Evolutionary conservation across 2,888 invertebrate species (phyloP).

Genomic region (Hypomecis punctinalis): DNA sequence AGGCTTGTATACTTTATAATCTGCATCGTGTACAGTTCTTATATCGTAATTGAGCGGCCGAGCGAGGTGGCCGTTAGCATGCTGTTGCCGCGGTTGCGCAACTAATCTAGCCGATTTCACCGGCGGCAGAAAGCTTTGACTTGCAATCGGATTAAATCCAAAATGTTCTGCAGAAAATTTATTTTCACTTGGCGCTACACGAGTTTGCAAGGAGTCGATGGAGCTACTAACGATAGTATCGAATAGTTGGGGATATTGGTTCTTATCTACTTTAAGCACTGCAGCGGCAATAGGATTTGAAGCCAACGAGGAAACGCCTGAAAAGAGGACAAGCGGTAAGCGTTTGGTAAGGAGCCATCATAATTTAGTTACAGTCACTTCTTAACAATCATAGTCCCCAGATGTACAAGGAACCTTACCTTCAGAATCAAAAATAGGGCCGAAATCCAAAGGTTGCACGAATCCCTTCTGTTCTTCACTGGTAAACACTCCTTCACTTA

Average conservation of each 20-base stretch:
- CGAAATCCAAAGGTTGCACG: constrained; percentile 84
- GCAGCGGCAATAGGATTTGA: constrained; percentile 76
- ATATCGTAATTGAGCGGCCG: constrained; percentile 77
- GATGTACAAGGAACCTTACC: constrained; percentile 54
- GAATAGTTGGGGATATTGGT: constrained; percentile 75
- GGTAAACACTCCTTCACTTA: constrained; percentile 70
- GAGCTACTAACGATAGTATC: constrained; percentile 81
- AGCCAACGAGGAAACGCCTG: constrained; percentile 78
- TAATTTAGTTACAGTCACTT: background rate
- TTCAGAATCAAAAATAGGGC: constrained; percentile 78
- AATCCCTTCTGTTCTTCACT: constrained; percentile 74
- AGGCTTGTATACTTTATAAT: constrained; percentile 80
- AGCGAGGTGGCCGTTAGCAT: constrained; percentile 58
- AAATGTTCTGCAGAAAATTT: constrained; percentile 76
- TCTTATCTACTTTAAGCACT: constrained; percentile 77
- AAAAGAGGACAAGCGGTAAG: constrained; percentile 61
- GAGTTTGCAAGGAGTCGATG: constrained; percentile 74
- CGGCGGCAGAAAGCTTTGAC: constrained; percentile 71
- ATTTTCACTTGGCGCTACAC: constrained; percentile 71
- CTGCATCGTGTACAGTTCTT: constrained; percentile 76
- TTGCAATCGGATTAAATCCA: constrained; percentile 80
- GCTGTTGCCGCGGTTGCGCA: constrained; percentile 59
- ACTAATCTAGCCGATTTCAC: constrained; percentile 68
- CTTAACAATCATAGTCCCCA: constrained; percentile 1
- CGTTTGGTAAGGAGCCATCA: constrained; percentile 30